Evolutionary conservation across 2,888 invertebrate genomes (phyloP).

Genomic region (Hypercompe scribonia): DNA sequence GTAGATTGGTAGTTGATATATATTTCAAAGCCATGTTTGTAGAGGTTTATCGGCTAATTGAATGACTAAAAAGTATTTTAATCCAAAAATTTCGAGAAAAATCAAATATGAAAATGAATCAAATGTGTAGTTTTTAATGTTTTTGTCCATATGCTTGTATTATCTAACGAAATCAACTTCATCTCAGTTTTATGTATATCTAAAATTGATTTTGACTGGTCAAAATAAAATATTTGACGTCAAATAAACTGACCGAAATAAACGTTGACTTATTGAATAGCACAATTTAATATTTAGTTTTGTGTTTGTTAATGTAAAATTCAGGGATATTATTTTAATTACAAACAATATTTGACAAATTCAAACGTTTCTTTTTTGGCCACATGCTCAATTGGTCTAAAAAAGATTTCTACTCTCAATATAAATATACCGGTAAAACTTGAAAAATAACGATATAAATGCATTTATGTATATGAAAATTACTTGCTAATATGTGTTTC

Average conservation of each 20-base stretch:
- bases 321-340: not conserved
- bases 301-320: not conserved
- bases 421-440: too few relatives aligned
- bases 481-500: not conserved
- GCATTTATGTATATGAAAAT: not conserved
- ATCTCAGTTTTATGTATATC: not conserved
- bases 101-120: not conserved
- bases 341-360: too few relatives aligned
- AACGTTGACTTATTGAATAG: too few relatives aligned
- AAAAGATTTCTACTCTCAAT: not conserved
- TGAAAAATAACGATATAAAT: not conserved
- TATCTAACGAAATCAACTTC: not conserved
- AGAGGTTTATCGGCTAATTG: constrained; percentile 14
- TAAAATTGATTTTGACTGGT: not conserved
- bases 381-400: not conserved
- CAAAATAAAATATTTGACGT: too few relatives aligned
- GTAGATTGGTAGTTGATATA: constrained; percentile 5
- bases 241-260: too few relatives aligned
- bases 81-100: not conserved
- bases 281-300: not conserved
- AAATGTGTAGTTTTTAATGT: not conserved
- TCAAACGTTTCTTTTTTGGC: not conserved
- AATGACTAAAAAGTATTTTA: not conserved
- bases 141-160: not conserved
- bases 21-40: constrained; percentile 4